Evolutionary conservation across 2,797 vertebrate species (phyloP).

Genomic region (Valencia hispanica): DNA sequence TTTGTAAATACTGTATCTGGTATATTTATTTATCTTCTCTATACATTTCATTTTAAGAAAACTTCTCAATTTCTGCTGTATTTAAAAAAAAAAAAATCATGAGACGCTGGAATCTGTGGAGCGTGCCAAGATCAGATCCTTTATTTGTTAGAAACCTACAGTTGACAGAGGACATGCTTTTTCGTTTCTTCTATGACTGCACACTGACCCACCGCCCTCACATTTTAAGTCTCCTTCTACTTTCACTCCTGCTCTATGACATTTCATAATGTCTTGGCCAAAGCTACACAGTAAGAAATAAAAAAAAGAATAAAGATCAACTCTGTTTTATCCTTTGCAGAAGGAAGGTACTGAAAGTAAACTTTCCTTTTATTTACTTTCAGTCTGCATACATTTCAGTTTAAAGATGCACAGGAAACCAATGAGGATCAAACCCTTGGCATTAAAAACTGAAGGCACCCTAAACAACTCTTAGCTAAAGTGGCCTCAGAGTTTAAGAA

Average conservation of each 20-base stretch:
- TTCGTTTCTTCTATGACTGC: not conserved
- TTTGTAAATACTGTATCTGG: not conserved
- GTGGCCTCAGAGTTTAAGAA: not conserved
- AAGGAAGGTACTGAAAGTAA: too few relatives aligned
- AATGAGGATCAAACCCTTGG: too few relatives aligned
- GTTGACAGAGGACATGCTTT: not conserved
- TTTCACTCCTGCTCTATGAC: not conserved
- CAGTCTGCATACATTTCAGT: not conserved
- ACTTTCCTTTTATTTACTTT: not conserved
- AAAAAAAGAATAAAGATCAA: too few relatives aligned
- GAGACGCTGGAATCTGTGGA: not conserved
- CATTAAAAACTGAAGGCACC: not conserved
- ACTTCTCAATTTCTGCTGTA: too few relatives aligned
- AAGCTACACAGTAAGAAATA: not conserved
- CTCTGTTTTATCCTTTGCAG: too few relatives aligned
- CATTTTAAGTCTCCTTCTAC: not conserved
- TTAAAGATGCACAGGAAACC: not conserved
- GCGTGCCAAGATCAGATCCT: not conserved
- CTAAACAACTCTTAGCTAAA: not conserved
- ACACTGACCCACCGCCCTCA: not conserved
- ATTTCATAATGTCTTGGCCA: not conserved
- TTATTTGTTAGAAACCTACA: not conserved
- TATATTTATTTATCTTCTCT: not conserved
- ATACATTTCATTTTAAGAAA: not conserved
- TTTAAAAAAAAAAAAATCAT: too few relatives aligned